These are phyloP conservation scores for Tonatia bakeri DNA, from an alignment of 2,113 vertebrate genomes.

Conservation along the genomic window DNA sequence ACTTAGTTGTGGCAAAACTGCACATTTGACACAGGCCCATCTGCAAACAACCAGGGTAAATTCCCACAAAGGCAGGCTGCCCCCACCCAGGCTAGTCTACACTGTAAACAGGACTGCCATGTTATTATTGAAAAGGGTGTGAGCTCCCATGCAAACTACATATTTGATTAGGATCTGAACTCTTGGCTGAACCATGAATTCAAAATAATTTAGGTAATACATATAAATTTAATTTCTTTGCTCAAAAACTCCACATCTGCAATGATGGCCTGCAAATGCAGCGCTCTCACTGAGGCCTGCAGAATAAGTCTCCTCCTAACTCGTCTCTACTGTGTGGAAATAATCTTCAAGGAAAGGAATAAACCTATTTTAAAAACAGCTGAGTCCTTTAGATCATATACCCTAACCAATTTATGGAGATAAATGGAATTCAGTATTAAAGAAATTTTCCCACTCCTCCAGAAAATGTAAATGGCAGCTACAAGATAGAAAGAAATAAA, in stretches of 20 bases:
- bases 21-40: slow-evolving; percentile 6
- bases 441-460: slow-evolving; percentile 78
- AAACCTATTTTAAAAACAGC: slow-evolving; percentile 86
- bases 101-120: slow-evolving; percentile 80
- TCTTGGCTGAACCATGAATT: slow-evolving; percentile 85
- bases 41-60: slow-evolving; percentile 62
- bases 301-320: slow-evolving; percentile 83
- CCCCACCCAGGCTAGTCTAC: slow-evolving; percentile 75
- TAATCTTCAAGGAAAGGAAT: slow-evolving; percentile 84
- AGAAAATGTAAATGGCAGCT: slow-evolving; percentile 79
- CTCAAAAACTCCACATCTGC: slow-evolving; percentile 81
- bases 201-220: slow-evolving; percentile 86
- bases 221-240: slow-evolving; percentile 88
- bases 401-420: slow-evolving; percentile 85
- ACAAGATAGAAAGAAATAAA: slow-evolving; percentile 65
- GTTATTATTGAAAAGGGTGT: slow-evolving; percentile 80
- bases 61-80: slow-evolving; percentile 71
- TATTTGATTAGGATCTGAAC: slow-evolving; percentile 86
- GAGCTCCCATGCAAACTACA: slow-evolving; percentile 81
- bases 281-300: slow-evolving; percentile 74
- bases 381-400: slow-evolving; percentile 84
- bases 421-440: slow-evolving; percentile 84
- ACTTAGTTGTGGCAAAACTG: slow-evolving; percentile 32
- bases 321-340: slow-evolving; percentile 80
- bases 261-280: slow-evolving; percentile 78